phyloP scores from a whole-genome alignment of 2,888 invertebrate genomes.

The Apodemia zela region DNA sequence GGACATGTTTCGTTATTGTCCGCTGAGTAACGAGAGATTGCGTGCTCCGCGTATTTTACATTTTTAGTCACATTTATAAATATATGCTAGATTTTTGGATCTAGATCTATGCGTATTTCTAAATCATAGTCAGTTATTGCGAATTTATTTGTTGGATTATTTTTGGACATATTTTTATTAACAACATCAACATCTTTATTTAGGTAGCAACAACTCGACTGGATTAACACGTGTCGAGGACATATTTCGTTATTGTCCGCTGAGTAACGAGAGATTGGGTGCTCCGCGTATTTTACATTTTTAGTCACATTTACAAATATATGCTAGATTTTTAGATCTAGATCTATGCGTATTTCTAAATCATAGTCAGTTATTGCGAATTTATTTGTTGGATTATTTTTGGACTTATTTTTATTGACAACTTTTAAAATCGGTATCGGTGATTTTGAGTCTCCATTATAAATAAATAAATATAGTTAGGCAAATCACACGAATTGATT shows the following conservation, averaged over 20 bases:
- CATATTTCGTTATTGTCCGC: constrained; percentile 32
- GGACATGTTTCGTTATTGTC: constrained; percentile 33
- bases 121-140: too few species aligned
- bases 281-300: background rate
- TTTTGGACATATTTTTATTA: too few species aligned
- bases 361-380: too few species aligned
- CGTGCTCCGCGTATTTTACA: background rate
- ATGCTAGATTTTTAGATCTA: background rate
- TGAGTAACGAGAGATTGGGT: constrained; percentile 22
- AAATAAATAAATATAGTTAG: too few species aligned
- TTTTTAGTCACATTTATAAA: background rate
- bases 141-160: background rate
- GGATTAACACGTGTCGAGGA: constrained; percentile 42
- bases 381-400: too few species aligned
- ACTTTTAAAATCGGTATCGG: too few species aligned
- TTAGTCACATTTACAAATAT: background rate
- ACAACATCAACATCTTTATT: too few species aligned
- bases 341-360: background rate
- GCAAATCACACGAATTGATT: too few species aligned
- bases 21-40: constrained; percentile 22
- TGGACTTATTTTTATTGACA: too few species aligned
- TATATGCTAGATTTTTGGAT: background rate
- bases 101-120: too few species aligned
- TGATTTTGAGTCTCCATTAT: too few species aligned
- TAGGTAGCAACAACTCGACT: constrained; percentile 29